phyloP scores from a whole-genome alignment of 2,888 invertebrate genomes.

The Electrophaes corylata region DNA sequence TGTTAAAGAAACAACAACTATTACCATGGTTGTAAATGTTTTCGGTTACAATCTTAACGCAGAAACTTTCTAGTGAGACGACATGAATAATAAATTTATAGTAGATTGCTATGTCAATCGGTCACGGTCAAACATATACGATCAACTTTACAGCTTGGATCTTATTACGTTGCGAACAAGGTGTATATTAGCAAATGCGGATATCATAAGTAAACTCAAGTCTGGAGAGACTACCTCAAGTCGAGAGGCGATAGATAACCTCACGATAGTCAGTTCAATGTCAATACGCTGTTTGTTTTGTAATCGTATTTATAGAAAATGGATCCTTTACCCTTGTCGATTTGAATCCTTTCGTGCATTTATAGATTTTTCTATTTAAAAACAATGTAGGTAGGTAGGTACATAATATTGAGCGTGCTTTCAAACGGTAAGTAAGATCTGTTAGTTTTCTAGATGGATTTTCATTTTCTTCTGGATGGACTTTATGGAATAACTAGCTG shows the following conservation, averaged over 20 bases:
- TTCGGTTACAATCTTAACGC: neutral
- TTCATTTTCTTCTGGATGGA: too few relatives aligned
- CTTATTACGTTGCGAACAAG: slow-evolving; percentile 1
- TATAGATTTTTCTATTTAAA: too few relatives aligned
- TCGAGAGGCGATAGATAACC: slow-evolving; percentile 59
- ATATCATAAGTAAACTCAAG: slow-evolving; percentile 38
- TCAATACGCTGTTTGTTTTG: slow-evolving; percentile 35
- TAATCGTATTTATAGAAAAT: neutral
- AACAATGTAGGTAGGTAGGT: too few relatives aligned
- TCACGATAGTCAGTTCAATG: slow-evolving; percentile 55
- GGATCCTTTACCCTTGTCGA: too few relatives aligned
- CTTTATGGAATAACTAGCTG: too few relatives aligned
- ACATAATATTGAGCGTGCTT: too few relatives aligned
- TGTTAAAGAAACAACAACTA: too few relatives aligned
- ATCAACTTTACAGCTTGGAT: neutral
- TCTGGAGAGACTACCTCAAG: slow-evolving; percentile 50
- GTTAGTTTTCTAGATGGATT: too few relatives aligned
- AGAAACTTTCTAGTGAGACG: slow-evolving; percentile 6
- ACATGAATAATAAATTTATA: slow-evolving; percentile 4
- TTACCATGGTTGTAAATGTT: too few relatives aligned
- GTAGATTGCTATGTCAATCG: slow-evolving; percentile 18
- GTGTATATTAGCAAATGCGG: slow-evolving; percentile 8
- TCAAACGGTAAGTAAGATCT: too few relatives aligned
- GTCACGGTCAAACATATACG: slow-evolving; percentile 18
- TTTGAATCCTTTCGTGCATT: neutral